Conservation (phyloP, 2,888 invertebrate species). For the Drosophila sordidula region DNA sequence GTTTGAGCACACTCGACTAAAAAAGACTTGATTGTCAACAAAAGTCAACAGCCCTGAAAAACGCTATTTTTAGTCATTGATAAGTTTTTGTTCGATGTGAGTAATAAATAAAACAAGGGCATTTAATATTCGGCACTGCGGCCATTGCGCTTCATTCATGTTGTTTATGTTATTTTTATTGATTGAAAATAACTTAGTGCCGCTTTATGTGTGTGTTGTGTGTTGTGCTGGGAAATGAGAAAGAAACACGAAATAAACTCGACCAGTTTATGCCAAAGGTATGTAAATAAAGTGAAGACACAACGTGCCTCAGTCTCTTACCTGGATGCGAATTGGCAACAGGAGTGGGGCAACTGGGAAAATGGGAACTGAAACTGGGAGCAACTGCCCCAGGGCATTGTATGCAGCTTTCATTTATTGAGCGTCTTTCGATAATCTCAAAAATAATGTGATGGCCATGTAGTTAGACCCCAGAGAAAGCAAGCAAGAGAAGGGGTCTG, state of each 20-base stretch:
- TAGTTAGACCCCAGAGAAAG: conserved; percentile 39
- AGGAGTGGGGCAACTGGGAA: background rate
- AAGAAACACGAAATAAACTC: conserved; percentile 59
- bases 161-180: conserved; percentile 79
- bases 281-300: conserved; percentile 67
- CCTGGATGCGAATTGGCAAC: conserved; percentile 13
- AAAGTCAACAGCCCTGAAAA: too few species aligned
- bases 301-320: conserved; percentile 11
- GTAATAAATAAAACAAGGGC: conserved; percentile 1
- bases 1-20: too few species aligned
- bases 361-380: background rate
- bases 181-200: conserved; percentile 79
- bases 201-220: conserved; percentile 60
- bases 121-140: conserved; percentile 1
- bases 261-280: conserved; percentile 72
- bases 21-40: too few species aligned
- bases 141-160: conserved; percentile 19
- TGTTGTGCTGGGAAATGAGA: conserved; percentile 23
- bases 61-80: background rate
- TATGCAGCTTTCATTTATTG: conserved; percentile 50
- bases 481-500: conserved; percentile 18
- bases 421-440: conserved; percentile 55
- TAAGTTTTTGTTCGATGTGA: too few species aligned
- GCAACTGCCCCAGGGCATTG: conserved; percentile 32
- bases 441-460: conserved; percentile 42